Evolutionary conservation across 53 echinoderm and acorn worm species (phyloP).

Genomic region (Echinarachnius parma): DNA sequence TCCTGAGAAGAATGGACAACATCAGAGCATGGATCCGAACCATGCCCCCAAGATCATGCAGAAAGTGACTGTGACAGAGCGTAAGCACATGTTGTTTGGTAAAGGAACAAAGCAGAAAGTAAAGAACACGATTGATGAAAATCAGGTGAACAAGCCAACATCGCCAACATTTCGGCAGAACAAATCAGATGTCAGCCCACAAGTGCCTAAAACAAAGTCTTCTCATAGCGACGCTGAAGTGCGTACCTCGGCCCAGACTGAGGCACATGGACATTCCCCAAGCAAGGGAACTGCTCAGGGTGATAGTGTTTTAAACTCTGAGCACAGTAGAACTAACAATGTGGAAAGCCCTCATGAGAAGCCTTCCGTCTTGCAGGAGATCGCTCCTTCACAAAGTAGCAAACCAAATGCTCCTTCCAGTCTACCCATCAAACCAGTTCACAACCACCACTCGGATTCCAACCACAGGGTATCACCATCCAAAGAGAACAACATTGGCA

Average conservation of each 20-base stretch:
- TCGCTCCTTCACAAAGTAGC: constrained; percentile 39
- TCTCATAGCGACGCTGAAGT: constrained; percentile 23
- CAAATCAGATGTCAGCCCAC: constrained; percentile 39
- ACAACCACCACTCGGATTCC: constrained; percentile 18
- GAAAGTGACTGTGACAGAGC: constrained; percentile 25
- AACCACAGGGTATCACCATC: constrained; percentile 35
- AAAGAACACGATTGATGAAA: constrained; percentile 28
- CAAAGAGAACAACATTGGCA: constrained; percentile 36
- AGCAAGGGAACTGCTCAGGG: constrained; percentile 25
- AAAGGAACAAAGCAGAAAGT: constrained; percentile 45
- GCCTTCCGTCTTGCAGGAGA: constrained; percentile 46
- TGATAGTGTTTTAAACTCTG: constrained; percentile 21
- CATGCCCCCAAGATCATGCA: constrained; percentile 49
- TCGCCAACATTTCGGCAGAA: constrained; percentile 18
- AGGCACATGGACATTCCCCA: constrained; percentile 26
- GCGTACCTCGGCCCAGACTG: constrained; percentile 17
- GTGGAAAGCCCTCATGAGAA: constrained; percentile 37
- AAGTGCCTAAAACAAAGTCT: constrained; percentile 51
- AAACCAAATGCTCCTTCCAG: constrained; percentile 41
- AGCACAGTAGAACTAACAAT: constrained; percentile 36
- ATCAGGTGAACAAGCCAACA: constrained; percentile 34
- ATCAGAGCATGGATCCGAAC: constrained; percentile 37
- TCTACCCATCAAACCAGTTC: constrained; percentile 39
- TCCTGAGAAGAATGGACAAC: constrained; percentile 17
- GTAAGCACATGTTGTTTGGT: constrained; percentile 40